These are phyloP conservation scores for Rhopalosiphum padi DNA, from an alignment of 1,140 invertebrate species.

Conservation along the genomic window DNA sequence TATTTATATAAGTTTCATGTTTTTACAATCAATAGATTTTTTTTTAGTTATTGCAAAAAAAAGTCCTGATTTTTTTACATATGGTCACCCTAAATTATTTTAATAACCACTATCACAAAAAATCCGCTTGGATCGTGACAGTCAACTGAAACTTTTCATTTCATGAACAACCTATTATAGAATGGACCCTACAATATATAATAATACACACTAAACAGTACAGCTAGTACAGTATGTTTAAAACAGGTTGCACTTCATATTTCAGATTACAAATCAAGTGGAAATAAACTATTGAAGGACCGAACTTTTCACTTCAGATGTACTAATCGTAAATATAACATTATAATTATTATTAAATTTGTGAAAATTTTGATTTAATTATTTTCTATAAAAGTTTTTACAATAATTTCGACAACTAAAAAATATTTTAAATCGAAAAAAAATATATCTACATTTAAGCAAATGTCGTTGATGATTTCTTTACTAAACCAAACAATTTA, in stretches of 20 bases:
- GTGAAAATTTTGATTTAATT: constrained; percentile 26
- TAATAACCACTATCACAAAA: neutral
- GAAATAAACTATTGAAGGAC: constrained; percentile 11
- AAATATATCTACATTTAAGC: neutral
- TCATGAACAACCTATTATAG: neutral
- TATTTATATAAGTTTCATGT: no score
- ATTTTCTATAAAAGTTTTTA: neutral
- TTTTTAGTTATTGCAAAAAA: no score
- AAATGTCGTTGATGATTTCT: neutral
- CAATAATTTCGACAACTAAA: neutral
- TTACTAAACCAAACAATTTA: neutral
- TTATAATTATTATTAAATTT: neutral
- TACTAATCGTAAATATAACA: neutral
- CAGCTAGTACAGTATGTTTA: neutral
- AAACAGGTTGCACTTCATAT: neutral
- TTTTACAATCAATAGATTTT: no score
- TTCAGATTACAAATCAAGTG: neutral
- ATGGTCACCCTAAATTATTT: neutral
- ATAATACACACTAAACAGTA: neutral
- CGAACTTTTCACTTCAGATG: constrained; percentile 2
- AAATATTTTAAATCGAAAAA: neutral
- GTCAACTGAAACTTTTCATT: neutral
- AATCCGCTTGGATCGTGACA: neutral
- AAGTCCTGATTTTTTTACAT: no score
- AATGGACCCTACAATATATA: neutral